Percentiles rank a stretch among this genome's conserved stretches.
Conservation (phyloP, 2,888 invertebrate genomes). For the Drosophila engyochracea region DNA sequence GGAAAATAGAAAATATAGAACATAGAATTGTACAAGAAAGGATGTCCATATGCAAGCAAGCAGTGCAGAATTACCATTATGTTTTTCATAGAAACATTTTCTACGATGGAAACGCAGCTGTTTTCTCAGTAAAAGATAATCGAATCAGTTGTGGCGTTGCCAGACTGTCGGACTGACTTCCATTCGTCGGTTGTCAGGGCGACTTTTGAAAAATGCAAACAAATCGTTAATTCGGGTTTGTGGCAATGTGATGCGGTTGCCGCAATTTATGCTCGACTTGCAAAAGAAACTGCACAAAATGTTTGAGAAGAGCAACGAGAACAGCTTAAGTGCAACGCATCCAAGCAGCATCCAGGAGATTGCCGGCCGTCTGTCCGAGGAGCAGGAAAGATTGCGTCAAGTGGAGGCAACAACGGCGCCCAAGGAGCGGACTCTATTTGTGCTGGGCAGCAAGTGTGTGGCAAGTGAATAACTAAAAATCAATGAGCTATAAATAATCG, state of each 20-base stretch:
- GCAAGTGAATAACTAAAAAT: conserved; percentile 85
- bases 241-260: conserved; percentile 64
- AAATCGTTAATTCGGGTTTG: conserved; percentile 19
- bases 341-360: conserved; percentile 86
- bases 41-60: not conserved
- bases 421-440: conserved; percentile 87
- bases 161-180: not conserved
- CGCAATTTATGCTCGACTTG: conserved; percentile 53
- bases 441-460: conserved; percentile 89
- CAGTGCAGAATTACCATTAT: not conserved
- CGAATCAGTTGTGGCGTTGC: conserved; percentile 12
- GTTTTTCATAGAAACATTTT: not conserved
- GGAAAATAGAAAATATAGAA: not conserved
- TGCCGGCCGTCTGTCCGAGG: conserved; percentile 86
- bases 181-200: conserved; percentile 44
- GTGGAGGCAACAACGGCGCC: conserved; percentile 81
- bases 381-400: conserved; percentile 76
- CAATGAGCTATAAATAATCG: not conserved
- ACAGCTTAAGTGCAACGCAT: conserved; percentile 49
- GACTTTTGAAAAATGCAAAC: conserved; percentile 43
- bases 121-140: not conserved
- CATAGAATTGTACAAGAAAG: not conserved
- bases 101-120: not conserved
- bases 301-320: conserved; percentile 59
- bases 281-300: conserved; percentile 63